Conservation (phyloP, 2,888 invertebrate genomes). For the Coronaproctus castanopsis region DNA sequence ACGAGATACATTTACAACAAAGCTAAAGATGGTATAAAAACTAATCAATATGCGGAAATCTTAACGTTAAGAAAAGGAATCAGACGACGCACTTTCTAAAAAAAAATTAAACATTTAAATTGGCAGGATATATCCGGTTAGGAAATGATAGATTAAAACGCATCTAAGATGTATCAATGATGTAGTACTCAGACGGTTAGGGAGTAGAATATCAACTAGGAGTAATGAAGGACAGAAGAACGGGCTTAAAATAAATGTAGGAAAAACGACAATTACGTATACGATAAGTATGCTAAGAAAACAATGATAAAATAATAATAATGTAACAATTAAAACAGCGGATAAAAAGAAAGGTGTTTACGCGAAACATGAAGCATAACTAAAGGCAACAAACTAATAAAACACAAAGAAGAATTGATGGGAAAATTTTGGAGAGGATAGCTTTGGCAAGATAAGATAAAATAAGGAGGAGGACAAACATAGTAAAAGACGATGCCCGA, state of each 20-base stretch:
- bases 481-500: no score
- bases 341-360: no score
- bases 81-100: neutral
- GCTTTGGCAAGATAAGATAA: no score
- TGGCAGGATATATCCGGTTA: neutral
- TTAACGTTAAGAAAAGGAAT: neutral
- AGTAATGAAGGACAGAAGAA: neutral
- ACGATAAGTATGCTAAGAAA: neutral
- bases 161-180: neutral
- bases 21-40: neutral
- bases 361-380: no score
- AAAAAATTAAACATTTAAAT: neutral
- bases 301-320: neutral
- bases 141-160: neutral
- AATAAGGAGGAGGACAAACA: no score
- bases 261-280: neutral
- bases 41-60: neutral
- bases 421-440: no score
- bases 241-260: neutral
- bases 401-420: no score
- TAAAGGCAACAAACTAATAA: no score
- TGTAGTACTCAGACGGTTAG: neutral
- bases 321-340: neutral
- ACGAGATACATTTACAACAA: neutral
- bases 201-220: neutral